Base-by-base conservation (phyloP, 2,113 vertebrate species). In the Macroglossus sobrinus region DNA sequence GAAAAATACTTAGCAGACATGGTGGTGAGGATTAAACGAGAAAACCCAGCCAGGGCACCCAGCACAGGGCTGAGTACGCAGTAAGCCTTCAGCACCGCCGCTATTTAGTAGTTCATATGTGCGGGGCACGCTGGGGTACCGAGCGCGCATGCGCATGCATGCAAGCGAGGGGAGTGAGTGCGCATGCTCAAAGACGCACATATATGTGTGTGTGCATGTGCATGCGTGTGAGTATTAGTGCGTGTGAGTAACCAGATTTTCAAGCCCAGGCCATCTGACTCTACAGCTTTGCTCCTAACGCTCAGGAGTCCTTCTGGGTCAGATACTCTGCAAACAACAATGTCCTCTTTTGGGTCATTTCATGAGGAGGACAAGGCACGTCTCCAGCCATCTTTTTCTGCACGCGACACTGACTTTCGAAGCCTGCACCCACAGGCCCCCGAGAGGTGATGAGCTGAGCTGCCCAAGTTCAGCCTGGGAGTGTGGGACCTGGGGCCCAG, bases 131-230 rank as follows among this genome's bases (percentile, higher is more conserved):
- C n/a, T 0, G 63, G 53, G 14, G 63, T 13, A 11, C 30, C 22
- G 18, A 10, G 13, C 50, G 53, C 7, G 0, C 7, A 1, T 30
- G 18, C 2, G 21, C 30, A 53, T 30, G 57, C 8, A 4, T 3
- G 45, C 45, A 12, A 47, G 10, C 2, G 45, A 10, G 45, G 45
- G 45, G 45, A 68, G 8, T 22, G 18, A 68, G 66, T 7, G 11
- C 19, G 4, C 38, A 15, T 71, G n/a, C n/a, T 40, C 3, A 5
- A 38, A 0, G 0, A 1, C 0, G 12, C 22, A 6, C 28, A 22
- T 33, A 18, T 45, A 11, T 30, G 19, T 7, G 15, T 38, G 7
- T 26, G 8, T 5, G 24, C 4, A 19, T 38, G 50, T 59, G 38
- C 18, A 6, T n/a, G 22, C 15, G 15, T 4, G 15, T 53, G 53